Evolutionary conservation across 2,797 vertebrate genomes (phyloP), one percentile per base, ranked within the genome.

Genomic region (Serranus cabrilla): DNA sequence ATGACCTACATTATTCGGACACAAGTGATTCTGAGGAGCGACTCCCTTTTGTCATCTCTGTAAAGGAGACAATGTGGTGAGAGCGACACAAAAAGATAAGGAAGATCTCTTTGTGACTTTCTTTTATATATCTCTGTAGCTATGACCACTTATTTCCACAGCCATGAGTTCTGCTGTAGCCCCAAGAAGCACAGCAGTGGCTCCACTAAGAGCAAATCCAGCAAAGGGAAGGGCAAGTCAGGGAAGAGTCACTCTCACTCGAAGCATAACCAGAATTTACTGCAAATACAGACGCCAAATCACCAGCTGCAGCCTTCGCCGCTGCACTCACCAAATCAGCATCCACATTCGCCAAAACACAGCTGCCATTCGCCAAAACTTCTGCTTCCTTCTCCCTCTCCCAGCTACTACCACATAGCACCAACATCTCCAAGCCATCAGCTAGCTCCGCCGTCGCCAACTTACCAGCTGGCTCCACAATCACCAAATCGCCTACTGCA

Each of bases 81-180:
- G 66, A 50, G 31, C 11, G 31, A 69, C 49, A 21, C 40, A 51
- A 40, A 34, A 75, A 71, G 47, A 51, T 67, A 65, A 43, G 74
- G 34, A 63, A 20, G 17, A 73, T 54, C 23, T 46, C 43, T 55
- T 57, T 57, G 13, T 17, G 12, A 46, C 37, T 40, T 55, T 72
- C 45, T 43, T 49, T 51, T 16, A 21, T 62, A 25, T 5, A 39
- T 76, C 2, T 69, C 51, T 54, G 42, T 31, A 78, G 65, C 68
- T 45, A 96, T 96, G 95, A 94, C 92, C 50, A 91, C 93, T 70
- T 95, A 94, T 83, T 94, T 92, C 76, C 92, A 93, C 69, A 93
- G 84, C 72, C 92, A 94, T 73, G 94, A 95, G 71, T 93, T 94
- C 83, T 95, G 93, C 70, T 93, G 91, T 80, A 93, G 87, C 70